A percentile compares a stretch with the other conserved stretches of the same genome.
phyloP scores from a whole-genome alignment of 2,888 invertebrate genomes.

The Acronicta aceris region DNA sequence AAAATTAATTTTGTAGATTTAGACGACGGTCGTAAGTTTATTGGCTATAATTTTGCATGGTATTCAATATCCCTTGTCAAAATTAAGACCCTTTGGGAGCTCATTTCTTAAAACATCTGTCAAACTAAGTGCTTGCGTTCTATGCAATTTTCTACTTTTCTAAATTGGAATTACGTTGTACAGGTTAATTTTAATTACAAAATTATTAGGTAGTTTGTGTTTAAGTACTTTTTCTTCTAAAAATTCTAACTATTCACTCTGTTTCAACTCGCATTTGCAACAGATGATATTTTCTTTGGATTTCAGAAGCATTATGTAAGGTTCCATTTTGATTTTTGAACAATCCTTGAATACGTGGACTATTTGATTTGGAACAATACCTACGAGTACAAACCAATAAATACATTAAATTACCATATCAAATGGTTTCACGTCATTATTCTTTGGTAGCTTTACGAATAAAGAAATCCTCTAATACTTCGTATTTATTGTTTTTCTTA shows the following conservation, averaged over 20 bases:
- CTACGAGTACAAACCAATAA: conserved; percentile 18
- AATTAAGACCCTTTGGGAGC: conserved; percentile 54
- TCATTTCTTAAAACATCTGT: conserved; percentile 60
- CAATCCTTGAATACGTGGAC: conserved; percentile 60
- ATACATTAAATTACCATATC: conserved; percentile 56
- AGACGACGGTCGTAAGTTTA: conserved; percentile 63
- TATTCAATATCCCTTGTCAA: conserved; percentile 62
- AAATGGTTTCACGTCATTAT: conserved; percentile 63
- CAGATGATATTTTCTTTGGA: conserved; percentile 80
- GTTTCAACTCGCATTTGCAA: conserved; percentile 81
- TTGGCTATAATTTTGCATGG: conserved; percentile 76
- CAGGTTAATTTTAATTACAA: conserved; percentile 62
- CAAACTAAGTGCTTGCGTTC: conserved; percentile 76
- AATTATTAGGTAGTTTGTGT: conserved; percentile 57
- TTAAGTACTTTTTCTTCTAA: conserved; percentile 60
- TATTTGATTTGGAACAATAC: conserved; percentile 64
- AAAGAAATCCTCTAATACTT: neutral
- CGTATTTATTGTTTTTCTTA: conserved; percentile 16
- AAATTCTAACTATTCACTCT: conserved; percentile 75
- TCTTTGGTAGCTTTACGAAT: conserved; percentile 67
- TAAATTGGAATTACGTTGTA: conserved; percentile 67
- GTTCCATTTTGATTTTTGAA: conserved; percentile 71
- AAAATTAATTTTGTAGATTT: conserved; percentile 64
- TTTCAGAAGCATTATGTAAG: conserved; percentile 81
- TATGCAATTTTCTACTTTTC: conserved; percentile 73